These are phyloP conservation scores for Endotricha flammealis DNA, from an alignment of 2,888 invertebrate species.

Conservation along the genomic window DNA sequence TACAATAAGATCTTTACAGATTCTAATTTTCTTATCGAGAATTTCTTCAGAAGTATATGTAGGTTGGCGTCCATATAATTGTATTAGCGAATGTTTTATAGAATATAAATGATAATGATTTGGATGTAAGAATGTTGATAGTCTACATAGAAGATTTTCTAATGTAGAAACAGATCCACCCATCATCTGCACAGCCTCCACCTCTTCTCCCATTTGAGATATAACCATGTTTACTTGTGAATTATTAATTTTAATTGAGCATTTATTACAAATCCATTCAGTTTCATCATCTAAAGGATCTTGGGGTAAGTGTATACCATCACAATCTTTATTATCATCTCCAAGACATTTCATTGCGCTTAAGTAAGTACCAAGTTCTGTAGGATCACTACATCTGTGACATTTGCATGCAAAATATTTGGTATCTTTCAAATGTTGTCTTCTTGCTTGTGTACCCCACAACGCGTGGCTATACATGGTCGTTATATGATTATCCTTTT, in stretches of 20 bases:
- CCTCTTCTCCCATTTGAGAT: slow-evolving; percentile 86
- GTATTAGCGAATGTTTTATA: slow-evolving; percentile 88
- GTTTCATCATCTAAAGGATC: slow-evolving; percentile 83
- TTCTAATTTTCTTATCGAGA: slow-evolving; percentile 80
- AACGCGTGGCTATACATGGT: slow-evolving; percentile 93
- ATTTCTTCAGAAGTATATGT: slow-evolving; percentile 80
- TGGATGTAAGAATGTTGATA: slow-evolving; percentile 87
- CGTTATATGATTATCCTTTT: slow-evolving; percentile 84
- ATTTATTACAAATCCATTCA: slow-evolving; percentile 87
- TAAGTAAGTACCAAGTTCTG: slow-evolving; percentile 86
- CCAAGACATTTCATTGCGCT: slow-evolving; percentile 84
- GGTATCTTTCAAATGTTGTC: slow-evolving; percentile 86
- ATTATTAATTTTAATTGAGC: slow-evolving; percentile 80
- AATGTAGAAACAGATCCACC: slow-evolving; percentile 80
- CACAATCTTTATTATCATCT: slow-evolving; percentile 76
- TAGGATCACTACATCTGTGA: slow-evolving; percentile 86
- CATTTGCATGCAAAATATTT: slow-evolving; percentile 89
- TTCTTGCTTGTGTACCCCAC: slow-evolving; percentile 90
- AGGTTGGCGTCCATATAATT: slow-evolving; percentile 85
- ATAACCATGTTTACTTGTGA: slow-evolving; percentile 82
- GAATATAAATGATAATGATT: slow-evolving; percentile 91
- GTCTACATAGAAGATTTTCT: slow-evolving; percentile 81
- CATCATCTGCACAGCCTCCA: slow-evolving; percentile 81
- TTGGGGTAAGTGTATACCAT: slow-evolving; percentile 83
- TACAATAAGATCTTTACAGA: slow-evolving; percentile 81